phyloP scores from a whole-genome alignment of 53 echinoderm and acorn worm genomes.

The Henricia sp. region DNA sequence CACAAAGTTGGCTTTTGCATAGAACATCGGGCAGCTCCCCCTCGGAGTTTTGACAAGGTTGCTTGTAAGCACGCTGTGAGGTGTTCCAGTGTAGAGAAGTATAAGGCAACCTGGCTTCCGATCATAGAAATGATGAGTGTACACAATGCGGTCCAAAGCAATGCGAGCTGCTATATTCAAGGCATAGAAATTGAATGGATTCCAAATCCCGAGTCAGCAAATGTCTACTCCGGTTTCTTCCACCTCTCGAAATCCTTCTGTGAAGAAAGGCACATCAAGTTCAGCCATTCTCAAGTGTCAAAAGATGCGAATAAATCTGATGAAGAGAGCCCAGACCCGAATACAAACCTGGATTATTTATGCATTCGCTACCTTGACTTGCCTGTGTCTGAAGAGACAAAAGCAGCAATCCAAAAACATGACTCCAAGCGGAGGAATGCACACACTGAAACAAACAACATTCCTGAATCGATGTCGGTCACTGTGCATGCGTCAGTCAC shows the following conservation, averaged over 20 bases:
- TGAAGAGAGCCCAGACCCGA: slow-evolving; percentile 26
- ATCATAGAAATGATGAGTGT: slow-evolving; percentile 76
- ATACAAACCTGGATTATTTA: slow-evolving; percentile 48
- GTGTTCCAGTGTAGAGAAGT: slow-evolving; percentile 48
- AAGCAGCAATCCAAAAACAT: slow-evolving; percentile 1
- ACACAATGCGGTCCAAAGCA: slow-evolving; percentile 69
- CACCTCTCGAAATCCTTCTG: slow-evolving; percentile 40
- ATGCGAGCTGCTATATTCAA: slow-evolving; percentile 74
- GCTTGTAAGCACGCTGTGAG: slow-evolving; percentile 54
- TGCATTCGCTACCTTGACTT: slow-evolving; percentile 56
- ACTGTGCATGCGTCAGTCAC: slow-evolving; percentile 39
- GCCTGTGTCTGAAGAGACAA: slow-evolving; percentile 6
- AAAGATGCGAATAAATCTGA: neutral
- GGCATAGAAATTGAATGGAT: slow-evolving; percentile 70
- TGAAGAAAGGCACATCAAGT: slow-evolving; percentile 34
- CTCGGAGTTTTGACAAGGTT: slow-evolving; percentile 67
- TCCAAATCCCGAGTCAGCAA: neutral
- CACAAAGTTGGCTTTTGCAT: slow-evolving; percentile 72
- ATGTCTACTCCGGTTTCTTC: slow-evolving; percentile 22
- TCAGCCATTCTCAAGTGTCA: neutral
- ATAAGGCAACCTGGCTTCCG: slow-evolving; percentile 78
- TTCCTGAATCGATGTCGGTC: neutral
- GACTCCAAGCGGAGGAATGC: neutral
- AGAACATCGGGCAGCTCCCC: slow-evolving; percentile 78
- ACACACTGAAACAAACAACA: neutral